Conservation (phyloP, 2,113 vertebrate genomes). For the Eleginops maclovinus region DNA sequence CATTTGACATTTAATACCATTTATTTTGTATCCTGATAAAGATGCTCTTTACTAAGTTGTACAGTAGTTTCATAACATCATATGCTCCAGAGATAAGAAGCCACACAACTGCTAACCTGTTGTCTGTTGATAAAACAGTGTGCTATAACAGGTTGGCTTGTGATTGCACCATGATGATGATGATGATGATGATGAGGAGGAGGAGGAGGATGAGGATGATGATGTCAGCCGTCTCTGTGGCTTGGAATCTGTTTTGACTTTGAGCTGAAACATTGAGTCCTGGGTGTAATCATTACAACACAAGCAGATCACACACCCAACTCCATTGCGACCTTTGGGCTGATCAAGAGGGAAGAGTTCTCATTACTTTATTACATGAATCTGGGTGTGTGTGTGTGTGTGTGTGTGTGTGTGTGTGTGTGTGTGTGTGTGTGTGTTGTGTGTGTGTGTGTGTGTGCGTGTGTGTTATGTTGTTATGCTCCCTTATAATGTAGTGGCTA, state of each 20-base stretch:
- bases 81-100: background rate
- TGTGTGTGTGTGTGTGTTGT: too few species aligned
- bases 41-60: too few species aligned
- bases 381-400: background rate
- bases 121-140: slow-evolving; percentile 3
- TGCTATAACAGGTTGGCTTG: background rate
- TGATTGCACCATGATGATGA: slow-evolving; percentile 1
- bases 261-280: background rate
- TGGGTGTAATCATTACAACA: slow-evolving; percentile 10
- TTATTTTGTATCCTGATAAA: background rate
- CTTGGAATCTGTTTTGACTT: slow-evolving; percentile 14
- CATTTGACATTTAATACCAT: background rate
- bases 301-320: slow-evolving; percentile 30
- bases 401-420: background rate
- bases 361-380: background rate
- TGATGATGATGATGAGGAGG: background rate
- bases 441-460: background rate
- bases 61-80: background rate
- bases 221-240: background rate
- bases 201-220: background rate
- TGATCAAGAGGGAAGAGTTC: background rate
- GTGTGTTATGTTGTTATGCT: background rate
- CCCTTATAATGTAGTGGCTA: background rate
- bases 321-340: slow-evolving; percentile 11
- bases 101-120: background rate